Evolutionary conservation across 2,888 invertebrate species (phyloP).

Genomic region (Coelogynopora nodosa): DNA sequence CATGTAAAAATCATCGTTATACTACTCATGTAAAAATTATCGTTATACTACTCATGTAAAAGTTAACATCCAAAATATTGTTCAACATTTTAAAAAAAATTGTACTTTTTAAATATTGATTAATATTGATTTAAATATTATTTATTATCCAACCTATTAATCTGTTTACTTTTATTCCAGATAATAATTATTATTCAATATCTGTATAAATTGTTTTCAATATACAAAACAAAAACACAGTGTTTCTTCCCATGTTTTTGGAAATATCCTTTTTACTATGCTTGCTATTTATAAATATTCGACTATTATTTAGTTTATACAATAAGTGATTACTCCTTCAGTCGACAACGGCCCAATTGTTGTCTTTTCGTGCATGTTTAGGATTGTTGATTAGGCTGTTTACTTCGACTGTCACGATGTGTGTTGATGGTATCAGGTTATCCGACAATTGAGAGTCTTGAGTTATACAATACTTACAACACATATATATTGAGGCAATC

Average conservation of each 20-base stretch:
- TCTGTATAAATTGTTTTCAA: background rate
- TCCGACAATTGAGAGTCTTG: background rate
- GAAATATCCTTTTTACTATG: background rate
- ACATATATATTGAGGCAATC: background rate
- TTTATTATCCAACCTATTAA: too few relatives aligned
- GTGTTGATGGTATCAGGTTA: background rate
- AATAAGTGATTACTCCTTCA: background rate
- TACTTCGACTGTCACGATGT: background rate
- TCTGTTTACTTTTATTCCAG: too few relatives aligned
- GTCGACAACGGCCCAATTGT: background rate
- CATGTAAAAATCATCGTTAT: too few relatives aligned
- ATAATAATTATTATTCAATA: too few relatives aligned
- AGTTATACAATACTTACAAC: background rate
- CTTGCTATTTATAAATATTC: background rate
- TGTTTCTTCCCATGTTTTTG: background rate
- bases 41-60: too few relatives aligned
- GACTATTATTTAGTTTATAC: background rate
- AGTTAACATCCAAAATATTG: too few relatives aligned
- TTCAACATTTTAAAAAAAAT: too few relatives aligned
- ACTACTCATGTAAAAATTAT: too few relatives aligned
- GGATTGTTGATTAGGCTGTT: background rate
- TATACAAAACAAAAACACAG: background rate
- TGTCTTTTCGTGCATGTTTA: background rate
- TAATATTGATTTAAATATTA: too few relatives aligned
- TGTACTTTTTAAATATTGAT: too few relatives aligned